Evolutionary conservation across 2,888 invertebrate species (phyloP).

Genomic region (Biston betularia): DNA sequence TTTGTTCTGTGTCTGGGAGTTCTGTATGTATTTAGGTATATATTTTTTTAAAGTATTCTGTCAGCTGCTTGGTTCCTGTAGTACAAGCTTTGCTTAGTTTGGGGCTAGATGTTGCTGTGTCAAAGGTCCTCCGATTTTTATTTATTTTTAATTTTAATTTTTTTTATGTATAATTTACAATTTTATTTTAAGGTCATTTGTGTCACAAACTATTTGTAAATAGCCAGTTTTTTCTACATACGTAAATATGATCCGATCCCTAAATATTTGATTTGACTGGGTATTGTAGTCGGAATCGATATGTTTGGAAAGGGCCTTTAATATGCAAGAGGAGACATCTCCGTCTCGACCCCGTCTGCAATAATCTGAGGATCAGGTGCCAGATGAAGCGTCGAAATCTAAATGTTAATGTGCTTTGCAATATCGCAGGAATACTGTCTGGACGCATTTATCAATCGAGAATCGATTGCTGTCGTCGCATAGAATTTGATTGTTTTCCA

Average conservation of each 20-base stretch:
- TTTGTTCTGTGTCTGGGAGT: too few relatives aligned
- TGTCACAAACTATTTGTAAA: not conserved
- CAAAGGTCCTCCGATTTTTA: too few relatives aligned
- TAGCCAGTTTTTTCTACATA: not conserved
- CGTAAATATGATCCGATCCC: constrained; percentile 11
- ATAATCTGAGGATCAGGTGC: constrained; percentile 49
- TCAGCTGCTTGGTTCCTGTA: too few relatives aligned
- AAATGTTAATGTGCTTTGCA: constrained; percentile 49
- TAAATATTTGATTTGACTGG: constrained; percentile 24
- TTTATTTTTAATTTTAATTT: too few relatives aligned
- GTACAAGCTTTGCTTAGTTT: too few relatives aligned
- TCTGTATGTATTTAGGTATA: too few relatives aligned
- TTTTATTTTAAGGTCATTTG: not conserved
- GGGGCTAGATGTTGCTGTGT: too few relatives aligned
- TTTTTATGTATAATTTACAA: too few relatives aligned
- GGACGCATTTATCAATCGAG: constrained; percentile 19
- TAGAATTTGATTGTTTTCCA: constrained; percentile 12
- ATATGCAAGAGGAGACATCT: constrained; percentile 42
- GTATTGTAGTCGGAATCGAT: constrained; percentile 38
- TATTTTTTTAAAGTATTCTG: too few relatives aligned
- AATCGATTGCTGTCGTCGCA: constrained; percentile 17
- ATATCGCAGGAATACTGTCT: constrained; percentile 23
- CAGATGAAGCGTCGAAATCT: constrained; percentile 48
- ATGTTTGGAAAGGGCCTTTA: constrained; percentile 41
- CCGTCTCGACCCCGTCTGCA: constrained; percentile 38